A percentile compares a stretch with the other conserved stretches of the same genome.
These are phyloP conservation scores for Iphiclides podalirius DNA, from an alignment of 2,888 invertebrate species.

Conservation along the genomic window DNA sequence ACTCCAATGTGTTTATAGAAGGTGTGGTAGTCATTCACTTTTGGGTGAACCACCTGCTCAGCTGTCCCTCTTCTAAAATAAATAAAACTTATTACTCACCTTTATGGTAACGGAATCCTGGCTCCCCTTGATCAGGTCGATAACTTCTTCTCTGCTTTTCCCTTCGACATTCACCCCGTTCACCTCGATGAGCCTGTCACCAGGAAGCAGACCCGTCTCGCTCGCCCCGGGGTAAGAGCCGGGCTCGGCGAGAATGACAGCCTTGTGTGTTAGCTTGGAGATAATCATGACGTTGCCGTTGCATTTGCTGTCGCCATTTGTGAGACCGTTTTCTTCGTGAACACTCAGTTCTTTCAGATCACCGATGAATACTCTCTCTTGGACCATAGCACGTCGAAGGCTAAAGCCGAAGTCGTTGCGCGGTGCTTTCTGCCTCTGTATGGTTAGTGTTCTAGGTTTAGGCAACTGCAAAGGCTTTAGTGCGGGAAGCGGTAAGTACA, in stretches of 20 bases:
- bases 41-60: too few relatives aligned
- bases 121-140: constrained; percentile 94
- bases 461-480: constrained; percentile 85
- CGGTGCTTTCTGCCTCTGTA: constrained; percentile 89
- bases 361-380: constrained; percentile 81
- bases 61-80: too few relatives aligned
- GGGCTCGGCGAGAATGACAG: constrained; percentile 95
- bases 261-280: constrained; percentile 80
- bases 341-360: constrained; percentile 54
- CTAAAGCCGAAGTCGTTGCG: constrained; percentile 97
- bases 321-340: constrained; percentile 51
- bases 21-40: too few relatives aligned
- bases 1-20: too few relatives aligned
- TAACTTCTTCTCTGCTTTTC: constrained; percentile 93
- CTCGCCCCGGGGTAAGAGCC: constrained; percentile 88
- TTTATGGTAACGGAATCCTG: constrained; percentile 90
- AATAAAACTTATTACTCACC: constrained; percentile 77
- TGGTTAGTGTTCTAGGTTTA: constrained; percentile 86
- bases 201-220: constrained; percentile 94
- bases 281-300: constrained; percentile 52
- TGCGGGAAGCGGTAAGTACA: constrained; percentile 85
- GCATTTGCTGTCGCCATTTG: constrained; percentile 63
- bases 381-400: constrained; percentile 91
- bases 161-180: constrained; percentile 92
- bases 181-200: constrained; percentile 95